Base-by-base conservation (phyloP, 2,888 invertebrate genomes). In the Dryococelus australis region DNA sequence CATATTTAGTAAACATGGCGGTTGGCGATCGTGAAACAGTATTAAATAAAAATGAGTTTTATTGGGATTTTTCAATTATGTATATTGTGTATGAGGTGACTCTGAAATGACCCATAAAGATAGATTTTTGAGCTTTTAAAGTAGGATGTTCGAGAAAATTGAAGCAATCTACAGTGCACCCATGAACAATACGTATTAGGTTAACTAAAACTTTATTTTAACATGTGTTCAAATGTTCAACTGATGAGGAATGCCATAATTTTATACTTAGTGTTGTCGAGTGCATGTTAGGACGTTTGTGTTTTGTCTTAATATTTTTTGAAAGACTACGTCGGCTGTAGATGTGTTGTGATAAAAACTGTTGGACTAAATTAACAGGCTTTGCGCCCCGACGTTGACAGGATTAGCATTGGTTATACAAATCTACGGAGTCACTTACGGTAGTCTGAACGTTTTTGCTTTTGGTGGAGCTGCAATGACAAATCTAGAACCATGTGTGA, bases 1-100 rank as follows among this genome's bases (percentile, higher is more conserved):
- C 51, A 87, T 84, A 85, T 78, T 83, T 87, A 53, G 65, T 86
- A 83, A 87, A 53, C 84, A 65, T 65, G 65, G 65, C 65, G 65
- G 65, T 65, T 65, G 20, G 24, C n/a, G 65, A 10, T 24, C 2
- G 24, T 65, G 10, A 16, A 3, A 9, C 16, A n/a, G n/a, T 9
- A 24, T 20, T 9, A 20, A n/a, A 24, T n/a, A 65, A 65, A 10
- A 65, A 8, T 24, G n/a, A 0, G 6, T 65, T 10, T 65, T 65
- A 9, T n/a, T 65, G 20, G 6, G 65, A 4, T 65, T 8, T 24
- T 8, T 65, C 65, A 65, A 16, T 4, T 8, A 65, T 12, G 8
- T 24, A 65, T 65, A n/a, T 8, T 65, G n/a, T 65, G 0, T 65
- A n/a, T 2, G n/a, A 65, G 16, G 65, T 65, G n/a, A n/a, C n/a